Conservation (phyloP, 2,888 invertebrate genomes). For the Chironomus riparius region DNA sequence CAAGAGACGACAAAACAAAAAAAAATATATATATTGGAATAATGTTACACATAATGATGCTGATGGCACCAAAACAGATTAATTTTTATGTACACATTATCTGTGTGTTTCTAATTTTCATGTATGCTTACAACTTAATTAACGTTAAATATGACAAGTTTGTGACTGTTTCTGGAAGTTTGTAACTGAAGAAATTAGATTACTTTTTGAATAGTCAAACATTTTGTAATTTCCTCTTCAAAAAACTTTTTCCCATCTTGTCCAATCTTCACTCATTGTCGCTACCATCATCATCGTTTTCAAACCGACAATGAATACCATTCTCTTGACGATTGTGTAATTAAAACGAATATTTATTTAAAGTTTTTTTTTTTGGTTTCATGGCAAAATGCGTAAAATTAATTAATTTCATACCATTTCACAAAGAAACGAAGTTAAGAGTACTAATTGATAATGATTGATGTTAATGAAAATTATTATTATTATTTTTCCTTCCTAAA, state of each 20-base stretch:
- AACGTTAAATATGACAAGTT: too few relatives aligned
- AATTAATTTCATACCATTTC: background rate
- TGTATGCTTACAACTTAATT: background rate
- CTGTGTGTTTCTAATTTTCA: background rate
- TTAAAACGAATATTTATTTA: background rate
- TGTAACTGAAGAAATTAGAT: too few relatives aligned
- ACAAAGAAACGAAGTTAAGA: background rate
- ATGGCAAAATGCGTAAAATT: background rate
- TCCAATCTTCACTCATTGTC: too few relatives aligned
- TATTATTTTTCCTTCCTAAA: too few relatives aligned
- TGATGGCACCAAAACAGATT: background rate
- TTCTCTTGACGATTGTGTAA: background rate
- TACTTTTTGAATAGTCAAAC: too few relatives aligned
- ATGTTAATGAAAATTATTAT: background rate
- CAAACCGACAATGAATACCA: background rate
- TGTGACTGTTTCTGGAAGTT: too few relatives aligned
- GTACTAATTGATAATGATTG: background rate
- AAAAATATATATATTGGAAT: background rate
- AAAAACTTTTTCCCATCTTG: too few relatives aligned
- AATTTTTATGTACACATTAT: background rate
- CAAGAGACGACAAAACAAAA: background rate
- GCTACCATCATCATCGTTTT: too few relatives aligned
- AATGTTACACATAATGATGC: background rate
- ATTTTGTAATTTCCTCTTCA: too few relatives aligned
- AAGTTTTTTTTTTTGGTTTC: background rate